Evolutionary conservation across 2,113 vertebrate genomes (phyloP), one percentile per base, ranked within the genome.

Genomic region (Vimba vimba): DNA sequence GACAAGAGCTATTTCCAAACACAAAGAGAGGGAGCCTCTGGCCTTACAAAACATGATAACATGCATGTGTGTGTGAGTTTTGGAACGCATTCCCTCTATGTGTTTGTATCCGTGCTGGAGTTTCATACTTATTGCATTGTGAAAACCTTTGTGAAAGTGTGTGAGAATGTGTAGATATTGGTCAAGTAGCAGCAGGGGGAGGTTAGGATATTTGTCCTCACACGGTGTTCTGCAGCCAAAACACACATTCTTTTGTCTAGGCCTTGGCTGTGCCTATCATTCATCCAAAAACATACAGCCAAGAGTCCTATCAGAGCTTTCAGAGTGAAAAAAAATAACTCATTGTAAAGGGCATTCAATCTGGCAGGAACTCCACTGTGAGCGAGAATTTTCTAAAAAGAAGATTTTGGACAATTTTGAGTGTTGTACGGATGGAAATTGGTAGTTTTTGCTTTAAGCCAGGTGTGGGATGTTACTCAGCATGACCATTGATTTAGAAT

Each of bases 231-330:
- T 60, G 87, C 87, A 93, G 91, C 91, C 93, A 93, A 94, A 94
- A 94, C 92, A 94, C 90, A 92, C 92, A 95, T 94, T 94, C 92
- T 93, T 95, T 92, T 94, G 94, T 94, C 92, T 92, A 87, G 90
- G 90, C 90, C 88, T 92, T 93, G 92, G 84, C 93, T 87, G 82
- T 57, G 88, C 91, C 89, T 90, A 94, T 91, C 87, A 85, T 87
- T 91, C 87, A 88, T 94, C 92, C 83, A 90, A 91, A 89, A 92
- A 91, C 91, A 92, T 82, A 89, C 83, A 86, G 91, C 89, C 89
- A 85, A 86, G 55, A 88, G 57, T 52, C 30, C 64, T 92, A 93
- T 92, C 92, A 90, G 88, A 83, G 84, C 87, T 87, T 87, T 90
- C 86, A 88, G 83, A 91, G 87, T 89, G 89, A 23, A 62, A 23